phyloP scores from a whole-genome alignment of 2,797 vertebrate genomes.

The Holocentrus rufus region DNA sequence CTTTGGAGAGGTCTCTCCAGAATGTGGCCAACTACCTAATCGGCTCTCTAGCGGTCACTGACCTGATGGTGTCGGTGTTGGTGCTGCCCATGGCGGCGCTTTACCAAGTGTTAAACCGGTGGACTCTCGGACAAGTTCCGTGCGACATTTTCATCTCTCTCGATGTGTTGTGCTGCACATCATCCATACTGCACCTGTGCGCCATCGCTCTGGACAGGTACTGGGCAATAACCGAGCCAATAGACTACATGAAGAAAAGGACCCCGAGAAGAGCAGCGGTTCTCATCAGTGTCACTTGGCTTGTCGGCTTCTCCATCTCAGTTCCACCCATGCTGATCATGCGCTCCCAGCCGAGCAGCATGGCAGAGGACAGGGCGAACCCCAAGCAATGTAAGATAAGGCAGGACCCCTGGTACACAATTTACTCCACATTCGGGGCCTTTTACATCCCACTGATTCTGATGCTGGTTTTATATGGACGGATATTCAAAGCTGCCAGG shows the following conservation, averaged over 20 bases:
- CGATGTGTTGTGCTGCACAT: slow-evolving; percentile 94
- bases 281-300: slow-evolving; percentile 93
- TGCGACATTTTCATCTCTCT: slow-evolving; percentile 96
- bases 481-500: slow-evolving; percentile 95
- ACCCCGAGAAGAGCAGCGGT: slow-evolving; percentile 91
- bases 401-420: slow-evolving; percentile 91
- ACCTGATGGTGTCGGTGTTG: slow-evolving; percentile 94
- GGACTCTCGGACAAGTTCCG: slow-evolving; percentile 92
- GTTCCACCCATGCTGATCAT: slow-evolving; percentile 94
- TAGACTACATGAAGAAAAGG: slow-evolving; percentile 94
- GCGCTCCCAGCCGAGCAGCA: slow-evolving; percentile 88
- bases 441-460: slow-evolving; percentile 94
- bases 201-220: slow-evolving; percentile 97
- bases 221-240: slow-evolving; percentile 94
- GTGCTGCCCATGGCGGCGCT: slow-evolving; percentile 97
- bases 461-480: slow-evolving; percentile 95
- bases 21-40: slow-evolving; percentile 97
- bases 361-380: slow-evolving; percentile 88
- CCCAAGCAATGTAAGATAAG: slow-evolving; percentile 91
- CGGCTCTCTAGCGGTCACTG: slow-evolving; percentile 95
- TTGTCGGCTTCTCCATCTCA: slow-evolving; percentile 94
- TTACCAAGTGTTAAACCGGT: slow-evolving; percentile 92
- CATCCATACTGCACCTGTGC: slow-evolving; percentile 95
- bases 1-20: slow-evolving; percentile 93
- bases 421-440: slow-evolving; percentile 95